phyloP scores from a whole-genome alignment of 1,140 invertebrate species.

The Drosophila erecta region DNA sequence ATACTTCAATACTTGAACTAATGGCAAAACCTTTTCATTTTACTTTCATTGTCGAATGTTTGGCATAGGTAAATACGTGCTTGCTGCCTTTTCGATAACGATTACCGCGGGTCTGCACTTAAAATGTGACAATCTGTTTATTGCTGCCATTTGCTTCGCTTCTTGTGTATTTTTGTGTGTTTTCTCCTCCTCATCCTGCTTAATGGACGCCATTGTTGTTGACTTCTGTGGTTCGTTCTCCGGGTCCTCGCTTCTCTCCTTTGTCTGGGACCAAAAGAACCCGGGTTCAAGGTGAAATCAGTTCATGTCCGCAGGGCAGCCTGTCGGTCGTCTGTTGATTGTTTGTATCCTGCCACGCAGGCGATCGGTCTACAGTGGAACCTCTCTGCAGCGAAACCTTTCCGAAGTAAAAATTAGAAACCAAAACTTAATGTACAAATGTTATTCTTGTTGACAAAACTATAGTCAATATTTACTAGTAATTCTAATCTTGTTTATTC shows the following conservation, averaged over 20 bases:
- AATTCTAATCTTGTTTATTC: background rate
- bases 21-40: conserved; percentile 5
- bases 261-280: conserved; percentile 28
- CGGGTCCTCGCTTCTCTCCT: conserved; percentile 4
- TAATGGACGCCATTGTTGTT: conserved; percentile 45
- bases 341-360: conserved; percentile 49
- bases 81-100: conserved; percentile 29
- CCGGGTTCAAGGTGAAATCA: conserved; percentile 58
- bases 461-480: no score
- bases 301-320: conserved; percentile 47
- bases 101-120: conserved; percentile 27
- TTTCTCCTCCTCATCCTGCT: conserved; percentile 24
- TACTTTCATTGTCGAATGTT: conserved; percentile 1
- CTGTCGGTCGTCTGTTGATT: conserved; percentile 34
- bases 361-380: conserved; percentile 31
- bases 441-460: no score
- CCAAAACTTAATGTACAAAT: no score
- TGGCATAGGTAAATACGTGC: conserved; percentile 32
- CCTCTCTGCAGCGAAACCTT: conserved; percentile 1
- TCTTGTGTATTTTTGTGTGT: conserved; percentile 37
- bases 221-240: conserved; percentile 38
- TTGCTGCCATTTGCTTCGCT: conserved; percentile 31
- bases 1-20: background rate
- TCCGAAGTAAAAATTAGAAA: background rate
- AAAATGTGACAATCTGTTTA: conserved; percentile 49